Conservation (phyloP, 2,888 invertebrate genomes). For the Shargacucullia verbasci region DNA sequence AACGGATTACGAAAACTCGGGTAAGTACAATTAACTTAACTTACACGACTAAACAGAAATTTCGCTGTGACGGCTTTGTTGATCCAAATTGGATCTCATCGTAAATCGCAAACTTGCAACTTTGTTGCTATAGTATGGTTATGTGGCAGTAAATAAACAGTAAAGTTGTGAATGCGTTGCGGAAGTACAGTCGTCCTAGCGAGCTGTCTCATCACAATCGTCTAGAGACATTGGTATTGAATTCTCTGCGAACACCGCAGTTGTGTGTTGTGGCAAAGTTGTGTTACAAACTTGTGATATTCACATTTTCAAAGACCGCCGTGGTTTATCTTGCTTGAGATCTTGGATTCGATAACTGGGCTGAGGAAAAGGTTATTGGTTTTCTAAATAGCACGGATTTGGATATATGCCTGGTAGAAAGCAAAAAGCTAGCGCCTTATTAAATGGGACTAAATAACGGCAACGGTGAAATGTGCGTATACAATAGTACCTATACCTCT, state of each 20-base stretch:
- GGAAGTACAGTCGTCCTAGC: constrained; percentile 6
- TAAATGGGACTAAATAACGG: too few relatives aligned
- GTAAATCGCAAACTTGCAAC: constrained; percentile 31
- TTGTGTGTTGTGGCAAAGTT: neutral
- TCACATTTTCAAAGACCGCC: too few relatives aligned
- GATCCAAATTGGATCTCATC: constrained; percentile 21
- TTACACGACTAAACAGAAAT: constrained; percentile 15
- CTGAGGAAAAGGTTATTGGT: too few relatives aligned
- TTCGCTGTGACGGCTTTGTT: constrained; percentile 20
- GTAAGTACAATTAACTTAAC: neutral
- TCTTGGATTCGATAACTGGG: too few relatives aligned
- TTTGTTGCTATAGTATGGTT: constrained; percentile 27
- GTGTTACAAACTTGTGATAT: too few relatives aligned
- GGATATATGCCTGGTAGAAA: too few relatives aligned
- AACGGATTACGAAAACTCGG: too few relatives aligned
- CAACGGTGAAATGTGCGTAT: too few relatives aligned
- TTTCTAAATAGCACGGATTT: too few relatives aligned
- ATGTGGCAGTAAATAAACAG: constrained; percentile 44
- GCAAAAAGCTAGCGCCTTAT: too few relatives aligned
- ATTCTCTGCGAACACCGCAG: neutral
- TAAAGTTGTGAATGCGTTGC: constrained; percentile 32
- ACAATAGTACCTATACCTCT: too few relatives aligned
- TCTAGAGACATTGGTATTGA: constrained; percentile 29
- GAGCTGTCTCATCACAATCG: constrained; percentile 31
- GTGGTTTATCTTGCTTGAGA: too few relatives aligned